Evolutionary conservation across 1,140 invertebrate species (phyloP).

Genomic region (Bombus confusus): DNA sequence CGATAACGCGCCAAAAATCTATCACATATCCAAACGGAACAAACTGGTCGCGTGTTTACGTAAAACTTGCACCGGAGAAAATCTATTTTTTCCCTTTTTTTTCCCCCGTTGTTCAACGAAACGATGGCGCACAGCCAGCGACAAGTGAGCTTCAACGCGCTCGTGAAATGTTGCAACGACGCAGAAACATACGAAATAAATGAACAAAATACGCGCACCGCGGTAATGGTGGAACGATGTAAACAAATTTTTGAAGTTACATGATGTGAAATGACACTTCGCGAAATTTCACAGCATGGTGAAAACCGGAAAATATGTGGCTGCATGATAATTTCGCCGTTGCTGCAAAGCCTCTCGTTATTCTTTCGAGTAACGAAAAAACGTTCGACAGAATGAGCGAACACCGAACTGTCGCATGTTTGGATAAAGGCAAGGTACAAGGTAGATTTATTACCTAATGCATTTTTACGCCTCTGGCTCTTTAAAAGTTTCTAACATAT

Average conservation of each 20-base stretch:
- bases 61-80: slow-evolving; percentile 40
- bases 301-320: not conserved
- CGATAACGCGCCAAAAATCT: slow-evolving; percentile 30
- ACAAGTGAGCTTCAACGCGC: not conserved
- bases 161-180: not conserved
- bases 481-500: not conserved
- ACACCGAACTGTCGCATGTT: not conserved
- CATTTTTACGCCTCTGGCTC: not conserved
- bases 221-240: not conserved
- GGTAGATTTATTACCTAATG: no score
- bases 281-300: not conserved
- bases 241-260: not conserved
- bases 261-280: not conserved
- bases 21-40: slow-evolving; percentile 12
- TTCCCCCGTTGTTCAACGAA: not conserved
- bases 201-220: slow-evolving; percentile 48
- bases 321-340: no score
- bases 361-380: not conserved
- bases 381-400: not conserved
- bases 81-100: slow-evolving; percentile 38
- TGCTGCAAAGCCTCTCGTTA: not conserved
- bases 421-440: not conserved
- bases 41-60: slow-evolving; percentile 49
- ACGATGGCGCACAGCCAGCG: not conserved
- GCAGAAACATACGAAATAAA: slow-evolving; percentile 30